A percentile compares a stretch with the other conserved stretches of the same genome.
Evolutionary conservation across 1,140 invertebrate species (phyloP).

Genomic region (Eueides isabella): DNA sequence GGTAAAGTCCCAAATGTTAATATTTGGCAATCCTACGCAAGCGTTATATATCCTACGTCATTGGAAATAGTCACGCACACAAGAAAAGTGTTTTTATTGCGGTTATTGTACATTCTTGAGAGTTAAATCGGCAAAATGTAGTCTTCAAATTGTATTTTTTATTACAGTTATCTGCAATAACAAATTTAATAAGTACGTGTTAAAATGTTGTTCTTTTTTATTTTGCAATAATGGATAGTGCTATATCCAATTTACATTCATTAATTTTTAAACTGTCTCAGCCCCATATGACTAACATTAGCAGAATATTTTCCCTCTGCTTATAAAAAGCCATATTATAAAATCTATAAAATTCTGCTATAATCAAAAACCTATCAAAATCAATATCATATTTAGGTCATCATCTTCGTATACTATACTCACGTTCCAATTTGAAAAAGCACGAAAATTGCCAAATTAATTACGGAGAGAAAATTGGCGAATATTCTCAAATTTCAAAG

Average conservation of each 20-base stretch:
- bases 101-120: neutral
- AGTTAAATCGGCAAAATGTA: neutral
- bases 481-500: conserved; percentile 21
- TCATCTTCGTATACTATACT: neutral
- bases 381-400: neutral
- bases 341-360: no score
- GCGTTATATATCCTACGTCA: neutral
- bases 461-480: conserved; percentile 21
- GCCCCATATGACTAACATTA: no score
- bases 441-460: conserved; percentile 15
- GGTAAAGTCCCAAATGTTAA: no score
- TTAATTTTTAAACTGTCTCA: no score
- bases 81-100: neutral
- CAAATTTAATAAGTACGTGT: no score
- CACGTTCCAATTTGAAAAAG: neutral
- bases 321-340: no score
- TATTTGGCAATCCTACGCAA: neutral
- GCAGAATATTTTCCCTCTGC: no score
- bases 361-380: neutral
- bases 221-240: no score
- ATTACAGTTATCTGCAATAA: no score
- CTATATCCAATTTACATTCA: no score
- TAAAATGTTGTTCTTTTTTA: no score
- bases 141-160: neutral
- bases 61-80: neutral